Evolutionary conservation across 2,113 vertebrate genomes (phyloP).

Genomic region (Ibidorhyncha struthersii): DNA sequence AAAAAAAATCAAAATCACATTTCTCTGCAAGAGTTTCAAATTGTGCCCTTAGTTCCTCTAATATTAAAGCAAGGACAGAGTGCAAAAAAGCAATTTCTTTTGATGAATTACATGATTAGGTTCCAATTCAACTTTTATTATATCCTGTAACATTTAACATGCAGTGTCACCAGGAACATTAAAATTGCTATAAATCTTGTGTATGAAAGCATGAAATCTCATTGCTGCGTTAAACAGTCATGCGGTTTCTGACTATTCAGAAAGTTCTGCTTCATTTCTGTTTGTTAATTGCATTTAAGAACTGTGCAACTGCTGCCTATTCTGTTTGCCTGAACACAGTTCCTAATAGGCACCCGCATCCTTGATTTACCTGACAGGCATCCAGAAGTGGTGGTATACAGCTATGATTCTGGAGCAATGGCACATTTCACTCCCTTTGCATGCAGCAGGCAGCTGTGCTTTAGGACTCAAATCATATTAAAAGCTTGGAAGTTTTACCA

Average conservation of each 20-base stretch:
- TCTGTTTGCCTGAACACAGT: not conserved
- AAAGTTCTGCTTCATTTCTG: constrained; percentile 36
- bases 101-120: not conserved
- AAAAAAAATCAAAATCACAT: not conserved
- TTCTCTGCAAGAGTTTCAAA: not conserved
- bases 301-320: not conserved
- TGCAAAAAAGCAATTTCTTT: constrained; percentile 27
- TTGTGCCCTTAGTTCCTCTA: not conserved
- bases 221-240: not conserved
- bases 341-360: not conserved
- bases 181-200: not conserved
- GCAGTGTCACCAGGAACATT: not conserved
- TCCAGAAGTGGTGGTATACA: not conserved
- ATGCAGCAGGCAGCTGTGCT: not conserved
- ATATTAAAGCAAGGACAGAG: not conserved
- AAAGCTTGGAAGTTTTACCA: not conserved
- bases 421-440: not conserved
- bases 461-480: not conserved
- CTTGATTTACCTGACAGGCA: not conserved
- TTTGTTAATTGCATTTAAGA: constrained; percentile 19
- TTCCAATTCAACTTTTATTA: not conserved
- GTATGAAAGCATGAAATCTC: not conserved
- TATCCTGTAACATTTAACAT: not conserved
- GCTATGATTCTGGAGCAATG: not conserved
- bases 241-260: not conserved